Conservation (phyloP, 2,888 invertebrate species). For the Perizoma flavofasciatum region DNA sequence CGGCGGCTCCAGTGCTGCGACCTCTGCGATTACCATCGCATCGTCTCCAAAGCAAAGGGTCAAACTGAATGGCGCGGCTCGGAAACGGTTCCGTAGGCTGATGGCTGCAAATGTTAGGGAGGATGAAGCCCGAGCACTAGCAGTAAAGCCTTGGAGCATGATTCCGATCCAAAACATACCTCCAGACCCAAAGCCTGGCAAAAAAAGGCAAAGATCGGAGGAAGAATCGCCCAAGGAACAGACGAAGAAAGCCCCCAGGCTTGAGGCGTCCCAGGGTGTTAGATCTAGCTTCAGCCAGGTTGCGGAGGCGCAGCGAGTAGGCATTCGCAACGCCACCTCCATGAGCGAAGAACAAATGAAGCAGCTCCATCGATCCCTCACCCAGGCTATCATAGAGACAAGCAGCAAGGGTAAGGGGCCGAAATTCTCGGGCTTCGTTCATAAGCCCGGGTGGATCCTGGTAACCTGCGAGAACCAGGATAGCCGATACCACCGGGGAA, state of each 20-base stretch:
- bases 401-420: neutral
- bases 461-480: neutral
- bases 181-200: neutral
- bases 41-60: neutral
- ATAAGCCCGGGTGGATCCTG: conserved; percentile 1
- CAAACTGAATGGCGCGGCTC: neutral
- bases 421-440: neutral
- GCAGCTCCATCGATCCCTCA: conserved; percentile 2
- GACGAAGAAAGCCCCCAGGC: neutral
- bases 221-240: neutral
- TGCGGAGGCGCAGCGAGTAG: neutral
- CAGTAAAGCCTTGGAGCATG: neutral
- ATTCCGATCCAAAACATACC: neutral
- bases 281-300: conserved; percentile 5
- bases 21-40: neutral
- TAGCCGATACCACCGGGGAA: conserved; percentile 1
- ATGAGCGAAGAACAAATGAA: conserved; percentile 7
- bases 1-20: neutral
- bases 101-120: neutral
- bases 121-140: neutral
- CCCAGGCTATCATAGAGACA: conserved; percentile 1
- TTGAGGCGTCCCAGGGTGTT: neutral
- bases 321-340: neutral
- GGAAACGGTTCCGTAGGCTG: neutral
- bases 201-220: neutral